Conservation (phyloP, 2,888 invertebrate genomes). For the Standfussiana lucernea region DNA sequence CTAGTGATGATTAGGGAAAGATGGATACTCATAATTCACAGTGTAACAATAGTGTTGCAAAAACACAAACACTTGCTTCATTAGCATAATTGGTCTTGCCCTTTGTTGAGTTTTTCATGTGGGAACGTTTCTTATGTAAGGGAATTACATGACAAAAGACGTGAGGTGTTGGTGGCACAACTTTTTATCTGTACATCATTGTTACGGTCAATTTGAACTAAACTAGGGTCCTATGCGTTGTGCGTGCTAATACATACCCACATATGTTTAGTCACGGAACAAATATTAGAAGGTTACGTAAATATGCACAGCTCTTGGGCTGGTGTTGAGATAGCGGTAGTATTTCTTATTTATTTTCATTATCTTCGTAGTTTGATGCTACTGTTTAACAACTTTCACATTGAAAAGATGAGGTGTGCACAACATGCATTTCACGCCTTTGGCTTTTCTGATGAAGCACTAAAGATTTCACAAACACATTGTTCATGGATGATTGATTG, state of each 20-base stretch:
- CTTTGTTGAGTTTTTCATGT: conserved; percentile 60
- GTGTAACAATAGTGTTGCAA: conserved; percentile 54
- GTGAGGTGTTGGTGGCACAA: conserved; percentile 23
- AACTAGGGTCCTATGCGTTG: neutral
- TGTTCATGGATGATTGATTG: neutral
- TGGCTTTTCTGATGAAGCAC: neutral
- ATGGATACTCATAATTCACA: conserved; percentile 49
- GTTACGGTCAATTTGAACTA: conserved; percentile 19
- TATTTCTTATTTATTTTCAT: conserved; percentile 15
- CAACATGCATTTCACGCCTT: neutral
- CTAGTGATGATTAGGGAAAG: conserved; percentile 25
- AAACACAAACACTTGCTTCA: conserved; percentile 40
- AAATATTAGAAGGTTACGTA: conserved; percentile 23
- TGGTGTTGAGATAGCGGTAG: conserved; percentile 21
- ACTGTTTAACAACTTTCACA: conserved; percentile 12
- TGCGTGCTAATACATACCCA: conserved; percentile 21
- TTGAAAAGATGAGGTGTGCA: neutral
- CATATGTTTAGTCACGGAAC: conserved; percentile 21
- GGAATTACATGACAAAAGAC: conserved; percentile 43
- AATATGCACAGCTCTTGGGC: conserved; percentile 25
- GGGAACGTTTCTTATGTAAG: conserved; percentile 58
- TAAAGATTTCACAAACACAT: neutral
- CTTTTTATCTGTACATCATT: conserved; percentile 35
- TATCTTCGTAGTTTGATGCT: conserved; percentile 6
- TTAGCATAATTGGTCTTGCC: conserved; percentile 50